Base-by-base conservation (phyloP, 2,888 invertebrate genomes). In the Drosophila algonquin region DNA sequence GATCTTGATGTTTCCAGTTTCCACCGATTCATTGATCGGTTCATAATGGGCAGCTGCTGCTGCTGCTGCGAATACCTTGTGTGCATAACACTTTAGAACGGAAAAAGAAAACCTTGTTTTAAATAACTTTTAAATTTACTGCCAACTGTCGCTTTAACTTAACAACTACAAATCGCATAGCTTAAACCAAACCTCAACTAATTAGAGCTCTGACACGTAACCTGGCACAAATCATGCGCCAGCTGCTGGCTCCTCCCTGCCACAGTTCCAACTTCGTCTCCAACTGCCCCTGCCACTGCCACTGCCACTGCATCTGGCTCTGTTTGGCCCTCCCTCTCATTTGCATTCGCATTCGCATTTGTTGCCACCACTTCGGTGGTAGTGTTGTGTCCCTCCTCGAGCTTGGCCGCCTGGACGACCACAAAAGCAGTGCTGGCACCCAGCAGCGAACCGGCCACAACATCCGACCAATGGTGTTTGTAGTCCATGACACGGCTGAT, bases 381-480 rank as follows among this genome's bases (percentile, higher is more conserved):
- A 8, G 21, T 40, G 9, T 47, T 48, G 24, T 58, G 64, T 12
- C 63, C 69, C 51, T 83, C 77, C 62, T 55, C 96, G 10, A 50
- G 44, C 8, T 35, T 71, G 10, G 88, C 86, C 18, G 57, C 74
- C 52, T 30, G 54, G 3, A 67, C 61, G 90, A 95, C 94, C 80
- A 96, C 92, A 73, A 95, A 82, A 75, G 97, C 96, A 73, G 93
- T 93, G 44, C 94, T 86, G 53, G 94, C 91, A 21, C 97, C 97
- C 76, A 97, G 93, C 61, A 93, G 84, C 79, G 95, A 93, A 0
- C 99, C 99, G 69, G 95, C 95, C 47, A 98, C 93, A 5, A 98
- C 98, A 93, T 99, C 99, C 91, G 97, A 98, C 97, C 98, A 98
- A 91, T 99, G 98, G 93, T 99, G 99, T 92, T 98, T 98, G 93